These are phyloP conservation scores for Pachycephus smyrnensis DNA, from an alignment of 2,888 invertebrate species.

Conservation along the genomic window DNA sequence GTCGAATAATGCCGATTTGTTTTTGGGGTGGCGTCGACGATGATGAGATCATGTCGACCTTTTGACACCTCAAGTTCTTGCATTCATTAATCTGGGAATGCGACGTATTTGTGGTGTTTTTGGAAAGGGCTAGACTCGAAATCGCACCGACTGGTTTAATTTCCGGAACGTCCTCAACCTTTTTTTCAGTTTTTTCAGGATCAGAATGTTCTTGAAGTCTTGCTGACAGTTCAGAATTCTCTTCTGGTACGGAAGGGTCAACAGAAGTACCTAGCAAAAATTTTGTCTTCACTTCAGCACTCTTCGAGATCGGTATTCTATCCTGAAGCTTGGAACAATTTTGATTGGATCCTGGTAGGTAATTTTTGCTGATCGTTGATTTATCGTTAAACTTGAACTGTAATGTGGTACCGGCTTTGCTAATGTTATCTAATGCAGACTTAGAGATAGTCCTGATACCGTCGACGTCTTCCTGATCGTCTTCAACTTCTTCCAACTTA, in stretches of 20 bases:
- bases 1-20: conserved; percentile 70
- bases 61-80: conserved; percentile 53
- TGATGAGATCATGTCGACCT: conserved; percentile 42
- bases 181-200: conserved; percentile 23
- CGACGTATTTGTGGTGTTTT: conserved; percentile 43
- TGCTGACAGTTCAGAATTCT: conserved; percentile 19
- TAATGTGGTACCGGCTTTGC: conserved; percentile 76
- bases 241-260: background rate
- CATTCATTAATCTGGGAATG: conserved; percentile 54
- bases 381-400: conserved; percentile 72
- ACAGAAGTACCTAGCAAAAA: background rate
- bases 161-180: conserved; percentile 23
- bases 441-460: conserved; percentile 70
- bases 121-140: conserved; percentile 54
- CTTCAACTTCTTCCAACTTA: conserved; percentile 33
- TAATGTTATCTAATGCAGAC: conserved; percentile 76
- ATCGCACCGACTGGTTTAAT: conserved; percentile 56
- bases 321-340: conserved; percentile 33
- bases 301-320: conserved; percentile 19
- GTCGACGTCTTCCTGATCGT: conserved; percentile 42
- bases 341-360: conserved; percentile 55
- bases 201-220: conserved; percentile 40
- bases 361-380: conserved; percentile 51
- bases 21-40: conserved; percentile 59
- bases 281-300: background rate